Base-by-base conservation (phyloP, 1,140 invertebrate species). In the Drosophila tristis region DNA sequence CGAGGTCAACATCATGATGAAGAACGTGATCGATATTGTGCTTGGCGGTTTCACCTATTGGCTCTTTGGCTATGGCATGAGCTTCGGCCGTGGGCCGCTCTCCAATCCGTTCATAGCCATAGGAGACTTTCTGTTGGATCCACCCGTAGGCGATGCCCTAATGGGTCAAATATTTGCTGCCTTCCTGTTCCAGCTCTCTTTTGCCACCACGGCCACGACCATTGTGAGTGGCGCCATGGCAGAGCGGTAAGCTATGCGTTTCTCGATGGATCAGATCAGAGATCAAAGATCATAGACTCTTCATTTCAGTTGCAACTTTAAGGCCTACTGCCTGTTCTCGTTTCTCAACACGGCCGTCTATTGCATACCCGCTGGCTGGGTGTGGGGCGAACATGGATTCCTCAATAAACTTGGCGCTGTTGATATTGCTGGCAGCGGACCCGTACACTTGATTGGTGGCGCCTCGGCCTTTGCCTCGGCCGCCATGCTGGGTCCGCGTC, bases 1-100 rank as follows among this genome's bases (percentile, higher is more conserved):
- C 85, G 98, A 98, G 94, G 97, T 98, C 0, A 98, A 98, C 82
- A 98, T 98, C n/a, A 98, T 98, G 97, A 97, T 98, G 96, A 98
- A 98, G 92, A 98, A 98, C 85, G 95, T 98, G 0, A 96, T 97
- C 1, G 97, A 98, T 75, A 97, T 99, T 56, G 96, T 98, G 8
- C 94, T 99, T 2, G 98, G 98, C 13, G 98, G 94, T 11, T 92
- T 92, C 20, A 98, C 97, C 0, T 99, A 98, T 92, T 99, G 98
- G 98, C 94, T 97, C 16, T 98, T 98, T 89, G 98, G 98, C 0
- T 99, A 97, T 92, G 97, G 96, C 0, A 94, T 99, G 84, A 98
- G 97, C 53, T 99, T 98, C 80, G 98, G 98, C 1, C 93, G 94
- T 9, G 94, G 94, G 25, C 80, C 93, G 0, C 92, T 93, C 1